phyloP scores from a whole-genome alignment of 1,140 invertebrate species.

The Phthorimaea operculella region DNA sequence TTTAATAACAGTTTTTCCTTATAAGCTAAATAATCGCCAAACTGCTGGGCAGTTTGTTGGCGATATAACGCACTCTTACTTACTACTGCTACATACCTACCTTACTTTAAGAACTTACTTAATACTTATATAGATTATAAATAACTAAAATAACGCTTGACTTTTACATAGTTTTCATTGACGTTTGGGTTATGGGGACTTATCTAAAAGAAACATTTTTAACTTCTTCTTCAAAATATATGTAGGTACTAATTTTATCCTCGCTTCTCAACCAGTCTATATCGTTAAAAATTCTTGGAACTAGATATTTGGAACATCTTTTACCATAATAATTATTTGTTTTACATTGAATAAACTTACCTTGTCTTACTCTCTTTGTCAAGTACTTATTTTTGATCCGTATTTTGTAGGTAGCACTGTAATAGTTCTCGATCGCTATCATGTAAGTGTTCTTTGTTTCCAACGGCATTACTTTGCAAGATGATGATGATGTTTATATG shows the following conservation, averaged over 20 bases:
- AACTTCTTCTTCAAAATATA: no score
- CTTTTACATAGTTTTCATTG: no score
- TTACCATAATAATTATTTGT: not conserved
- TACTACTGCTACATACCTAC: not conserved
- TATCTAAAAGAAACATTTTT: no score
- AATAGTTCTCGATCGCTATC: conserved; percentile 1
- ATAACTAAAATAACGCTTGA: no score
- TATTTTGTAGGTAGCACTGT: not conserved
- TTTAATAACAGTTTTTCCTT: no score
- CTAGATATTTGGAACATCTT: not conserved
- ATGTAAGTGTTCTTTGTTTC: not conserved
- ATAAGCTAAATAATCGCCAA: no score
- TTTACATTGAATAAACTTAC: not conserved
- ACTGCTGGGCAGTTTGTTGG: no score
- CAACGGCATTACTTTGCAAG: not conserved
- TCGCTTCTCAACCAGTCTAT: conserved; percentile 2
- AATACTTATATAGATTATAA: no score
- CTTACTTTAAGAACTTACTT: not conserved
- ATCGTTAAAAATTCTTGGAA: conserved; percentile 3
- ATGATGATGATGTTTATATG: no score
- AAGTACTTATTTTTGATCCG: not conserved
- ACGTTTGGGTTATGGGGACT: no score
- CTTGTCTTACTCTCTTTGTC: conserved; percentile 2
- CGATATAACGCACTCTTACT: no score
- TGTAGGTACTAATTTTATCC: no score